A percentile compares a stretch with the other conserved stretches of the same genome.
These are phyloP conservation scores for Virgularia gustaviana DNA, from an alignment of 92 coral and sea anemone genomes.

Conservation along the genomic window DNA sequence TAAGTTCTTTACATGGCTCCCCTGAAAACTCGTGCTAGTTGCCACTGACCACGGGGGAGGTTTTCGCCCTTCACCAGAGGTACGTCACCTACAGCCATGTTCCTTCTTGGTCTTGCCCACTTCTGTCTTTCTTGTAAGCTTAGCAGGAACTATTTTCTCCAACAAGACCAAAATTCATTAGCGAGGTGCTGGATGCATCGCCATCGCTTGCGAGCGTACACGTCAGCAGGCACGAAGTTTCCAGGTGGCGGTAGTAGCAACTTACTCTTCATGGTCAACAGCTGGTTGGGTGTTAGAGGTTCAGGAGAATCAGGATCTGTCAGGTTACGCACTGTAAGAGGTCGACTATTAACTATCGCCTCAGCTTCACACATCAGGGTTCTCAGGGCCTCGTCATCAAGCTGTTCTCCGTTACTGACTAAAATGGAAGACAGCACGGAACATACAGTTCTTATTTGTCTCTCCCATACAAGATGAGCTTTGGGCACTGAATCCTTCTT, in stretches of 20 bases:
- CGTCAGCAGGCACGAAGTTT: slow-evolving; percentile 21
- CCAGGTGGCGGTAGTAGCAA: slow-evolving; percentile 30
- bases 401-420: slow-evolving; percentile 10
- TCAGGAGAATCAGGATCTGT: slow-evolving; percentile 26
- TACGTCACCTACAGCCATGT: slow-evolving; percentile 12
- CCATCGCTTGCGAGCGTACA: slow-evolving; percentile 26
- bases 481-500: slow-evolving; percentile 19
- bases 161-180: slow-evolving; percentile 35
- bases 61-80: slow-evolving; percentile 35
- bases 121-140: slow-evolving; percentile 28
- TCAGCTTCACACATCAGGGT: slow-evolving; percentile 40
- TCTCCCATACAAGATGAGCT: slow-evolving; percentile 15
- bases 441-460: slow-evolving; percentile 30
- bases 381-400: slow-evolving; percentile 23
- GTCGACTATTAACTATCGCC: slow-evolving; percentile 33
- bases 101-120: slow-evolving; percentile 17
- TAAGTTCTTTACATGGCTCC: slow-evolving; percentile 29
- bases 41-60: slow-evolving; percentile 42
- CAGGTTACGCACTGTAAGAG: slow-evolving; percentile 16
- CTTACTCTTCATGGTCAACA: slow-evolving; percentile 32
- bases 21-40: slow-evolving; percentile 42
- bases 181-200: too few relatives aligned
- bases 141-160: slow-evolving; percentile 10
- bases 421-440: slow-evolving; percentile 23
- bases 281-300: slow-evolving; percentile 38